Base-by-base conservation (phyloP, 2,113 vertebrate species). In the Prunella himalayana region DNA sequence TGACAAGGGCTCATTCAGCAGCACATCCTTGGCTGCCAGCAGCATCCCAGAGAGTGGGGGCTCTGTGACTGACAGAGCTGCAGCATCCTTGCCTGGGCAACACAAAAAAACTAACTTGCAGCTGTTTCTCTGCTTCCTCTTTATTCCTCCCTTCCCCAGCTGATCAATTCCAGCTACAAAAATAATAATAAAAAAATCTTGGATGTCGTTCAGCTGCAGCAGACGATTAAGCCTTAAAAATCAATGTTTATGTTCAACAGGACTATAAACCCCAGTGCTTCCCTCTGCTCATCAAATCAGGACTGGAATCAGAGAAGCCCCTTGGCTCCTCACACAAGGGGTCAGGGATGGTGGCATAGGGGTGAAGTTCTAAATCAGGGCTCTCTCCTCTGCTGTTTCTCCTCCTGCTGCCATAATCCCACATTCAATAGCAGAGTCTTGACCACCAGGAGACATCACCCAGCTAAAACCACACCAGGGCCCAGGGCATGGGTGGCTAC, bases 221-320 rank as follows among this genome's bases (percentile, higher is more conserved):
- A 85, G 92, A 70, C 6, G 61, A 95, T 96, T 77, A 96, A 88
- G 88, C 70, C 69, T 93, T 92, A 94, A 95, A 97, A 97, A 95
- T 96, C 96, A 63, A 97, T 95, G 65, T 96, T 95, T 94, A 87
- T 94, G 92, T 94, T 95, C 83, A 84, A 87, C 81, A 80, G 78
- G 83, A 44, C 78, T 71, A 61, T 94, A 95, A 96, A 82, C 4
- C 56, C 51, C 88, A 93, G 19, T 66, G 53, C 80, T 92, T 94
- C 33, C 64, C 64, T 81, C 51, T 56, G 66, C 85, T 94, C 87
- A 66, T 92, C 91, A 92, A 50, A 84, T 82, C 86, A 91, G 83
- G 91, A 65, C 31, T 82, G 88, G 86, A 87, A 86, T 92, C 90
- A 91, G 86, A 82, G 93, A 89, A 80, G 8, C 15, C 83, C 50